Evolutionary conservation across 2,888 invertebrate genomes (phyloP).

Genomic region (Apotomis betuletana): DNA sequence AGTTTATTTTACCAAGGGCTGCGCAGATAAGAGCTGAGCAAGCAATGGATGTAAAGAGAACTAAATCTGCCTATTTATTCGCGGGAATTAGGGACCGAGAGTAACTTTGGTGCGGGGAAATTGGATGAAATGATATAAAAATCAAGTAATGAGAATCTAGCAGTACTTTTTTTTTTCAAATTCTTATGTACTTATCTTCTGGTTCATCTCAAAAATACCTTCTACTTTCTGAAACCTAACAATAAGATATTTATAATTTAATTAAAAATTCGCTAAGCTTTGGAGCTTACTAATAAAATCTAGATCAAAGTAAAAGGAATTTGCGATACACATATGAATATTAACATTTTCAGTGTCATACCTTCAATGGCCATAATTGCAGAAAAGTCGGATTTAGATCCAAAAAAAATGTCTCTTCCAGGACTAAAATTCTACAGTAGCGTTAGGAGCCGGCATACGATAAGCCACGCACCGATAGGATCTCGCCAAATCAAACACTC

Average conservation of each 20-base stretch:
- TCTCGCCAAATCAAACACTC: constrained; percentile 74
- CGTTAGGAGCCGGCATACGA: constrained; percentile 50
- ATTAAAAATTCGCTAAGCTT: too few species aligned
- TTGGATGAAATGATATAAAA: neutral
- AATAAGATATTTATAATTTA: too few species aligned
- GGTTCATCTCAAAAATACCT: too few species aligned
- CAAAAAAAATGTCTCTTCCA: constrained; percentile 19
- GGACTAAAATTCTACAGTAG: constrained; percentile 31
- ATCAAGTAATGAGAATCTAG: neutral
- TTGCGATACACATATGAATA: too few species aligned
- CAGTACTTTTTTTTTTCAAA: too few species aligned
- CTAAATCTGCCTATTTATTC: constrained; percentile 22
- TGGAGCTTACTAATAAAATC: too few species aligned
- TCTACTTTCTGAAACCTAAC: too few species aligned
- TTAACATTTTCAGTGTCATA: too few species aligned
- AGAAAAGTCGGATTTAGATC: too few species aligned
- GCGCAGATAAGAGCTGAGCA: constrained; percentile 53
- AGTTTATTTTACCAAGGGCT: constrained; percentile 58
- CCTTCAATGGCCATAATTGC: too few species aligned
- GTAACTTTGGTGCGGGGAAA: neutral
- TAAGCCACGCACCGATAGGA: constrained; percentile 60
- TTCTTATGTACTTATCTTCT: neutral
- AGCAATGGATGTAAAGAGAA: constrained; percentile 38
- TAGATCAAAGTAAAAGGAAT: too few species aligned
- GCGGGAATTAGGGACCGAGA: neutral